Evolutionary conservation across 92 coral and sea anemone genomes (phyloP).

Genomic region (Meandrina meandrites): DNA sequence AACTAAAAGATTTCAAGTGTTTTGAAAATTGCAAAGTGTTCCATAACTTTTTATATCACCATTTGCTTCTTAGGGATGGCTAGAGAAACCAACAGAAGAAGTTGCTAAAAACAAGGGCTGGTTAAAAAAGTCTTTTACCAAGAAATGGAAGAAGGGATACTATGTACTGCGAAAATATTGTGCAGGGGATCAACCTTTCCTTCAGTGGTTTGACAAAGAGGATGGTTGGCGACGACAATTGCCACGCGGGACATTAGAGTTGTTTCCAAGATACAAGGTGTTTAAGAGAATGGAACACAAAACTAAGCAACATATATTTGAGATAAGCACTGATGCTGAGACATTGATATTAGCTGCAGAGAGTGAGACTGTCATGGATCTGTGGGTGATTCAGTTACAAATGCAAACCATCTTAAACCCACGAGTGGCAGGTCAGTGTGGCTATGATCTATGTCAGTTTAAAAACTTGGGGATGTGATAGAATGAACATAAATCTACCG

Average conservation of each 20-base stretch:
- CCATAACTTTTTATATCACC: neutral
- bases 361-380: conserved; percentile 90
- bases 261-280: conserved; percentile 90
- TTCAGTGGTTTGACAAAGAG: conserved; percentile 96
- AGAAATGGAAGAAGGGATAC: conserved; percentile 90
- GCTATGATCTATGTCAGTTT: neutral
- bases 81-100: conserved; percentile 86
- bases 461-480: neutral
- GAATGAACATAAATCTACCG: neutral
- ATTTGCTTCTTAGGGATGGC: conserved; percentile 75
- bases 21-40: too few relatives aligned
- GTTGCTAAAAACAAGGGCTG: conserved; percentile 76
- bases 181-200: conserved; percentile 84
- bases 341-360: conserved; percentile 79
- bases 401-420: conserved; percentile 93
- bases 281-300: conserved; percentile 77
- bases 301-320: conserved; percentile 83
- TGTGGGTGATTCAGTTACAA: conserved; percentile 96
- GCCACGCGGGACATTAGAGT: conserved; percentile 86
- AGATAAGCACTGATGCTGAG: conserved; percentile 87
- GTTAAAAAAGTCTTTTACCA: conserved; percentile 85
- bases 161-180: conserved; percentile 83
- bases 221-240: conserved; percentile 91
- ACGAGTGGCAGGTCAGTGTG: conserved; percentile 79
- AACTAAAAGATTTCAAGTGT: too few relatives aligned